Percentiles rank a stretch among this genome's conserved stretches.
phyloP scores from a whole-genome alignment of 2,888 invertebrate species.

The Glyphotaelius pellucidus region DNA sequence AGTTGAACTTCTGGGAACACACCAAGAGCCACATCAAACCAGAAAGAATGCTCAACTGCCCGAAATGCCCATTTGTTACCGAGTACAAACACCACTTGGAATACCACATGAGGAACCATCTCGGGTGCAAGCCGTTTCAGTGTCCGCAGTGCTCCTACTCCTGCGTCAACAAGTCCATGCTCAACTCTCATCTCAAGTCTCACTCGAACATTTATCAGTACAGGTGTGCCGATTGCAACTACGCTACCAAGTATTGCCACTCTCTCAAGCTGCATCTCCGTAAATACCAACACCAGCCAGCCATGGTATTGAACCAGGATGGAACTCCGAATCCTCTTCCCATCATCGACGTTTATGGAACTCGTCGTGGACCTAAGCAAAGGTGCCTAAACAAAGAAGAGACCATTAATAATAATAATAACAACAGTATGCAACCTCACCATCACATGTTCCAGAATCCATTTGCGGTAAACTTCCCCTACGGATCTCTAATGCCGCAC shows the following conservation, averaged over 20 bases:
- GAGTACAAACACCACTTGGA: slow-evolving; percentile 99
- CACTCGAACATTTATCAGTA: slow-evolving; percentile 96
- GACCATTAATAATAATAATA: slow-evolving; percentile 68
- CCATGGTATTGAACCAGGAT: slow-evolving; percentile 92
- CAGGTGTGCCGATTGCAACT: slow-evolving; percentile 94
- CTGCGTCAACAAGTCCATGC: slow-evolving; percentile 99
- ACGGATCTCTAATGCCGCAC: slow-evolving; percentile 75
- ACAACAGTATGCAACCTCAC: slow-evolving; percentile 68
- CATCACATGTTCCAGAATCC: slow-evolving; percentile 74
- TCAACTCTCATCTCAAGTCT: slow-evolving; percentile 98
- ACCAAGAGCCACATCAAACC: slow-evolving; percentile 93
- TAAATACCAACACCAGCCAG: slow-evolving; percentile 94
- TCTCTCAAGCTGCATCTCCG: slow-evolving; percentile 96
- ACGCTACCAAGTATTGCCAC: slow-evolving; percentile 98
- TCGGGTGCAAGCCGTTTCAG: slow-evolving; percentile 96
- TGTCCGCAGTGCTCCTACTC: slow-evolving; percentile 92
- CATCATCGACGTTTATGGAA: slow-evolving; percentile 94
- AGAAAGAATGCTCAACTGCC: slow-evolving; percentile 94
- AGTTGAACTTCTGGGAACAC: slow-evolving; percentile 96
- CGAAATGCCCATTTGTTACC: slow-evolving; percentile 97
- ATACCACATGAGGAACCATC: slow-evolving; percentile 96
- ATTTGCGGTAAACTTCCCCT: slow-evolving; percentile 75
- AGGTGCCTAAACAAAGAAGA: slow-evolving; percentile 73
- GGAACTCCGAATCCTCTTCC: slow-evolving; percentile 92
- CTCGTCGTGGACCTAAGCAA: slow-evolving; percentile 90